Evolutionary conservation across 1,140 invertebrate genomes (phyloP).

Genomic region (Arion vulgaris): DNA sequence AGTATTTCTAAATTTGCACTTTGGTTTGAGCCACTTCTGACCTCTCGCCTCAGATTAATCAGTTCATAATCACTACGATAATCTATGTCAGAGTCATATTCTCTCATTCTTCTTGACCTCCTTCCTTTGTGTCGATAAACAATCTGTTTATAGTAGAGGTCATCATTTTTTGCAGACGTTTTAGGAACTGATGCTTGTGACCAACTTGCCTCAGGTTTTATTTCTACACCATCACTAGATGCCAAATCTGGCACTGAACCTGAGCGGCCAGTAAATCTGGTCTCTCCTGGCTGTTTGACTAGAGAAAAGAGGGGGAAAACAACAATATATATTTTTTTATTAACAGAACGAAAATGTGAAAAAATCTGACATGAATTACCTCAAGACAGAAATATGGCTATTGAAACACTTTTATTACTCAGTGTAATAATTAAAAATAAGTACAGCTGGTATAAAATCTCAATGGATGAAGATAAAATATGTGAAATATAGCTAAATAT

Average conservation of each 20-base stretch:
- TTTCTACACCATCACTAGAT: neutral
- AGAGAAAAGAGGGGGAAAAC: neutral
- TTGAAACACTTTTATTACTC: neutral
- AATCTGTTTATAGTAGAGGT: conserved; percentile 46
- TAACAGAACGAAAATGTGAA: neutral
- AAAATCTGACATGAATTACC: no score
- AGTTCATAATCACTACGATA: conserved; percentile 66
- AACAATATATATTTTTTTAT: neutral
- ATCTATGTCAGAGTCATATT: conserved; percentile 70
- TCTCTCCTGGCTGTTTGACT: neutral
- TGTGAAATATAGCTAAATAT: no score
- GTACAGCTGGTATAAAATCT: no score
- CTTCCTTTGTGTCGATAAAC: conserved; percentile 45
- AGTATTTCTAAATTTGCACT: conserved; percentile 33
- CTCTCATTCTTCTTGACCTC: conserved; percentile 50
- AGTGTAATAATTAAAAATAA: no score
- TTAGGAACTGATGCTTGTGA: neutral
- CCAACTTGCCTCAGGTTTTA: neutral
- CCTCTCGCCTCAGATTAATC: conserved; percentile 49
- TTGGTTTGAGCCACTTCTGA: conserved; percentile 30
- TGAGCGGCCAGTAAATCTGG: neutral
- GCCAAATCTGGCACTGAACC: conserved; percentile 23
- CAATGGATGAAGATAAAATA: no score
- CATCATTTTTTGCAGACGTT: neutral
- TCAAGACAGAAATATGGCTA: no score